Conservation (phyloP, 2,797 vertebrate genomes). For the Distichodus sexfasciatus region DNA sequence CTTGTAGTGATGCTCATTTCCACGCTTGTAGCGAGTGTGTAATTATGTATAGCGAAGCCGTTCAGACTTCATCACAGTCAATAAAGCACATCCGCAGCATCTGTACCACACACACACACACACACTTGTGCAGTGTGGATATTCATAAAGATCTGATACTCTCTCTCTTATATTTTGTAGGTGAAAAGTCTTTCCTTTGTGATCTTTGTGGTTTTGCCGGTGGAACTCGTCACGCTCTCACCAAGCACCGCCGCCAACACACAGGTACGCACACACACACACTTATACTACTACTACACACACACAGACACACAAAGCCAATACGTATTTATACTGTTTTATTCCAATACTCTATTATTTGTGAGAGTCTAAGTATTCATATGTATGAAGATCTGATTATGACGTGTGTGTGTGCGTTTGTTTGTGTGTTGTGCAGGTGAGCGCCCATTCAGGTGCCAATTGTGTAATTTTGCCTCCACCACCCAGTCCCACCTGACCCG, state of each 20-base stretch:
- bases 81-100: no score
- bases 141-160: constrained; percentile 24
- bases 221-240: constrained; percentile 94
- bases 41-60: no score
- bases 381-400: no score
- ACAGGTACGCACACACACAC: constrained; percentile 76
- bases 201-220: constrained; percentile 98
- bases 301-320: background rate
- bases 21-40: no score
- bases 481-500: constrained; percentile 96
- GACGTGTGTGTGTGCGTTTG: background rate
- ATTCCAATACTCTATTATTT: constrained; percentile 15
- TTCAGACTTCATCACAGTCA: no score
- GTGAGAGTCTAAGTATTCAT: no score
- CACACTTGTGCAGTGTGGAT: background rate
- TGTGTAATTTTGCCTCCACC: constrained; percentile 96
- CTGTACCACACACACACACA: no score
- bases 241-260: constrained; percentile 95
- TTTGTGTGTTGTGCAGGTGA: constrained; percentile 77
- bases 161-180: constrained; percentile 62
- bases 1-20: no score
- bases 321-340: background rate
- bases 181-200: constrained; percentile 98
- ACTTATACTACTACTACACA: constrained; percentile 7
- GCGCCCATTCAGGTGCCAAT: constrained; percentile 94